Evolutionary conservation across 2,797 vertebrate genomes (phyloP).

Genomic region (Australoheros facetus): DNA sequence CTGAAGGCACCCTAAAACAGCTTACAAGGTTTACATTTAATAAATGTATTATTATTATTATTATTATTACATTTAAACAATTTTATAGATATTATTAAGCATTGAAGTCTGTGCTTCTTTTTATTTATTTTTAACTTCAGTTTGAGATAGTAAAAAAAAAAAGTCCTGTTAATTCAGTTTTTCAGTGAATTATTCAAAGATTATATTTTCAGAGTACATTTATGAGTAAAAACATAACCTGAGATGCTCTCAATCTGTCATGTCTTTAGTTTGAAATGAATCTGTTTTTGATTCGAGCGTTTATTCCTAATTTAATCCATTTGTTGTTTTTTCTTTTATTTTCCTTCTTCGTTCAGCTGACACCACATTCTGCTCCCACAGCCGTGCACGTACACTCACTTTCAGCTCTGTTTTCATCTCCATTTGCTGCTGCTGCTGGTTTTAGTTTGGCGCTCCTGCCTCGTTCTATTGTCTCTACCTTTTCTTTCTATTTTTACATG

Average conservation of each 20-base stretch:
- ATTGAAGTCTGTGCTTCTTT: neutral
- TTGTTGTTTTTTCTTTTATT: neutral
- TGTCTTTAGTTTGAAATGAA: neutral
- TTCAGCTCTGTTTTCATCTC: constrained; percentile 5
- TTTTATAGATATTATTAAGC: neutral
- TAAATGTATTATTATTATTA: neutral
- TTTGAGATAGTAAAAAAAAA: neutral
- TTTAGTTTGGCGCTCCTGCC: neutral
- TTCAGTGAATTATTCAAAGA: neutral
- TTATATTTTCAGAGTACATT: neutral
- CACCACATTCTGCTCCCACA: neutral
- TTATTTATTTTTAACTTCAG: neutral
- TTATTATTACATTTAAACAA: neutral
- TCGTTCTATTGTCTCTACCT: constrained; percentile 52
- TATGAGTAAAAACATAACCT: neutral
- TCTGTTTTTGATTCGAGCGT: neutral
- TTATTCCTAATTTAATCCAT: neutral
- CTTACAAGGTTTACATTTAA: neutral
- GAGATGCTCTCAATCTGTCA: neutral
- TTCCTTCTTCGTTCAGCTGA: neutral
- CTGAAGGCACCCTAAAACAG: neutral
- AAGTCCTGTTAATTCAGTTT: neutral
- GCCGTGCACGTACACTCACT: neutral
- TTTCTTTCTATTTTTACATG: constrained; percentile 55
- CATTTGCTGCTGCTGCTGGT: constrained; percentile 7